Conservation (phyloP, 2,888 invertebrate species). For the Brachynemurus nebulosus region DNA sequence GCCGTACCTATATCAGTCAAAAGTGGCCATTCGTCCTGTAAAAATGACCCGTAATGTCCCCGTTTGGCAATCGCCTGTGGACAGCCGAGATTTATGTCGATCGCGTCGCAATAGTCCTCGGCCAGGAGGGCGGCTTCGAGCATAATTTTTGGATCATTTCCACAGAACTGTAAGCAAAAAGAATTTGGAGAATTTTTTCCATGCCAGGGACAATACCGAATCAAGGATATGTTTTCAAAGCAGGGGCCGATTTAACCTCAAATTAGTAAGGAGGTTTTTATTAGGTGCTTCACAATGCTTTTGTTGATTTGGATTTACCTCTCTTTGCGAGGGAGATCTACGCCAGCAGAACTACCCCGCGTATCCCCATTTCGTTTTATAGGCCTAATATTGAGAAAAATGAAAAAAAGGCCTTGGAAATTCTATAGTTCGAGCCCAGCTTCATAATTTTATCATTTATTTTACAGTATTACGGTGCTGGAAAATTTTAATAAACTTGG, state of each 20-base stretch:
- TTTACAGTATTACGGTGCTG: too few species aligned
- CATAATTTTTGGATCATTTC: constrained; percentile 81
- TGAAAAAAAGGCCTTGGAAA: too few species aligned
- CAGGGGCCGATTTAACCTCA: not conserved
- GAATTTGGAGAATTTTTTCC: not conserved
- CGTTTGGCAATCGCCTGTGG: constrained; percentile 95
- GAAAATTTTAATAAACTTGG: too few species aligned
- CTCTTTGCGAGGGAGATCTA: too few species aligned
- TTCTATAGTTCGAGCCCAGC: too few species aligned
- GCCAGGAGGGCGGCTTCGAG: constrained; percentile 78
- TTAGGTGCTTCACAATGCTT: not conserved
- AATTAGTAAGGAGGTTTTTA: not conserved
- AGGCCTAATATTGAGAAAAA: too few species aligned
- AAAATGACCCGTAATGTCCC: constrained; percentile 90
- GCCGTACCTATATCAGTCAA: constrained; percentile 62
- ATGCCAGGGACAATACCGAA: not conserved
- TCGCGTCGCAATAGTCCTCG: constrained; percentile 79
- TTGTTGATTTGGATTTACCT: too few species aligned
- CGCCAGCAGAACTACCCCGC: too few species aligned
- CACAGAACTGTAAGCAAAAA: constrained; percentile 69
- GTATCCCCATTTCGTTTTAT: too few species aligned
- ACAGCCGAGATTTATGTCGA: constrained; percentile 96
- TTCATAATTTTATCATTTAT: too few species aligned
- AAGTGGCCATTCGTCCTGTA: constrained; percentile 92
- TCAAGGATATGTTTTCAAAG: not conserved